phyloP scores from a whole-genome alignment of 2,888 invertebrate genomes.

The Parnassius mnemosyne region DNA sequence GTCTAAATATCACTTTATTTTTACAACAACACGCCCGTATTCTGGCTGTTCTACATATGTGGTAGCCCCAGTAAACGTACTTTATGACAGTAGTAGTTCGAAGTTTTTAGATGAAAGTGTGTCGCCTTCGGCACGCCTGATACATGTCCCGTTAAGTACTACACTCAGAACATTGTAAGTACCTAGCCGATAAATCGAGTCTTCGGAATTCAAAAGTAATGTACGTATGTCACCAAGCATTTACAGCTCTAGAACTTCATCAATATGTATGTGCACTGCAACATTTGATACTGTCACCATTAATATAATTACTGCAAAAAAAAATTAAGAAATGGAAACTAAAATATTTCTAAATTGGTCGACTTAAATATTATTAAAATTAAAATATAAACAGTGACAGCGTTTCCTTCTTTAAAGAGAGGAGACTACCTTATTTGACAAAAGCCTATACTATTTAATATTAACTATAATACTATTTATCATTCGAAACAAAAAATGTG shows the following conservation, averaged over 20 bases:
- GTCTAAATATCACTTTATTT: too few relatives aligned
- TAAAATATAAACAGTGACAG: too few relatives aligned
- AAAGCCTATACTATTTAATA: too few relatives aligned
- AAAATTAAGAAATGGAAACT: not conserved
- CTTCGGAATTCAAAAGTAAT: not conserved
- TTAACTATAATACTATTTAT: too few relatives aligned
- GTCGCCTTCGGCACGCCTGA: constrained; percentile 38
- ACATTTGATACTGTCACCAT: too few relatives aligned
- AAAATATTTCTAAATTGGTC: not conserved
- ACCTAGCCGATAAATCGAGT: constrained; percentile 29
- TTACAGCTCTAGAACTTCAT: not conserved
- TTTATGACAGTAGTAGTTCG: constrained; percentile 26
- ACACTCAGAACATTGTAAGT: constrained; percentile 33
- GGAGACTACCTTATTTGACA: too few relatives aligned
- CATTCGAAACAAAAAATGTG: too few relatives aligned
- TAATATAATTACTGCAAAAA: too few relatives aligned
- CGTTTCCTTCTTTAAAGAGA: too few relatives aligned
- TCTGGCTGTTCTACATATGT: not conserved
- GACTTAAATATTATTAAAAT: too few relatives aligned
- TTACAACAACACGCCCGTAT: too few relatives aligned
- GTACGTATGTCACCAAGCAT: not conserved
- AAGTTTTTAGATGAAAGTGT: constrained; percentile 32
- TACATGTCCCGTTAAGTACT: constrained; percentile 46
- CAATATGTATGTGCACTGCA: too few relatives aligned
- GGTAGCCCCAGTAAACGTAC: constrained; percentile 17